phyloP scores from a whole-genome alignment of 1,140 invertebrate genomes.

The Camponotus vicinus region DNA sequence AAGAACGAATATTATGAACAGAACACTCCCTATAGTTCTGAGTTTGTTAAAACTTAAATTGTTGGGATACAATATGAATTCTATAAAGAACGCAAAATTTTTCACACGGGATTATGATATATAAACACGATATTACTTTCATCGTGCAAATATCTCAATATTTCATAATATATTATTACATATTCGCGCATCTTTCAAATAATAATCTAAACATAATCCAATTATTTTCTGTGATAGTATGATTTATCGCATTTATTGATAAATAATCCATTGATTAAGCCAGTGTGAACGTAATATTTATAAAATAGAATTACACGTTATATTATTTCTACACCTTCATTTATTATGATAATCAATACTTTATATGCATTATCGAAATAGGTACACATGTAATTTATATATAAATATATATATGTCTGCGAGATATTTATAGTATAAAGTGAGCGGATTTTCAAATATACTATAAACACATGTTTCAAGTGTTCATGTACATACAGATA shows the following conservation, averaged over 20 bases:
- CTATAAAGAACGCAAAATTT: background rate
- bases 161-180: slow-evolving; percentile 15
- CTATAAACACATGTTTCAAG: slow-evolving; percentile 27
- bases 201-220: slow-evolving; percentile 5
- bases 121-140: background rate
- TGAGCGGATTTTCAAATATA: slow-evolving; percentile 33
- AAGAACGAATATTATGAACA: slow-evolving; percentile 17
- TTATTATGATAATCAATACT: slow-evolving; percentile 44
- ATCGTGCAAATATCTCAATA: background rate
- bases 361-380: slow-evolving; percentile 19
- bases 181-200: background rate
- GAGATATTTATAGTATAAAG: background rate
- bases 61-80: background rate
- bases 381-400: too few relatives aligned
- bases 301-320: slow-evolving; percentile 13
- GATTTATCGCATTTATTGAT: slow-evolving; percentile 4
- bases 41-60: slow-evolving; percentile 34
- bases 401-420: background rate
- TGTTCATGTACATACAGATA: background rate
- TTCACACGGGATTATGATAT: background rate
- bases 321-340: slow-evolving; percentile 29
- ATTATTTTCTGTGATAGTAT: background rate
- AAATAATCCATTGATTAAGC: slow-evolving; percentile 30
- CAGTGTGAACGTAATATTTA: slow-evolving; percentile 27
- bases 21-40: background rate